Evolutionary conservation across 2,113 vertebrate genomes (phyloP).

Genomic region (Propithecus coquereli): DNA sequence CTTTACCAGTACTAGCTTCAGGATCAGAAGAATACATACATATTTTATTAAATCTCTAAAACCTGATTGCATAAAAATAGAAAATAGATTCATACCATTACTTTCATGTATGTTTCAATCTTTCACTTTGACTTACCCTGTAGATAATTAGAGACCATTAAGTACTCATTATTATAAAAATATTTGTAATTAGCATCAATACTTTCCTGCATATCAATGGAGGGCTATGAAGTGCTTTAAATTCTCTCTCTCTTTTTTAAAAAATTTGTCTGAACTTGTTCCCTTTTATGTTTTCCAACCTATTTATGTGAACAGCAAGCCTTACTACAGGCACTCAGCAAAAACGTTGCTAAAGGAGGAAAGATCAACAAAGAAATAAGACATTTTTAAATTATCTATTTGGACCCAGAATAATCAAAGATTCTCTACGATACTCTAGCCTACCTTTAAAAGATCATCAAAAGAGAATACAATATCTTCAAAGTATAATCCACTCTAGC

Average conservation of each 20-base stretch:
- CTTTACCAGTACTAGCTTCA: background rate
- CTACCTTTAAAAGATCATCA: background rate
- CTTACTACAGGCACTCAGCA: background rate
- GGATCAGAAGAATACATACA: background rate
- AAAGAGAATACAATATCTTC: background rate
- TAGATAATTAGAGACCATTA: background rate
- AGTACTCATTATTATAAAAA: background rate
- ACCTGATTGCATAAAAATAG: background rate
- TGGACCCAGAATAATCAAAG: background rate
- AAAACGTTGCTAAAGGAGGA: background rate
- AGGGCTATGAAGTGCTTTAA: background rate
- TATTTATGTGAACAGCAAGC: background rate
- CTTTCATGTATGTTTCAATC: background rate
- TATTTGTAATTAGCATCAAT: background rate
- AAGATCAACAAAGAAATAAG: background rate
- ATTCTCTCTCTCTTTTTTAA: background rate
- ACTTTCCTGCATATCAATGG: background rate
- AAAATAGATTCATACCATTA: background rate
- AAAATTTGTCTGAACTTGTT: background rate
- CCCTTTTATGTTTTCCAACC: background rate
- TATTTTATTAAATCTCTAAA: background rate
- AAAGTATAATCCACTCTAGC: background rate
- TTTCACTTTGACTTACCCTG: background rate
- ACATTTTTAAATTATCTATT: background rate
- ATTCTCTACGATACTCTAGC: background rate